Base-by-base conservation (phyloP, 2,888 invertebrate species). In the Macrophya alboannulata region DNA sequence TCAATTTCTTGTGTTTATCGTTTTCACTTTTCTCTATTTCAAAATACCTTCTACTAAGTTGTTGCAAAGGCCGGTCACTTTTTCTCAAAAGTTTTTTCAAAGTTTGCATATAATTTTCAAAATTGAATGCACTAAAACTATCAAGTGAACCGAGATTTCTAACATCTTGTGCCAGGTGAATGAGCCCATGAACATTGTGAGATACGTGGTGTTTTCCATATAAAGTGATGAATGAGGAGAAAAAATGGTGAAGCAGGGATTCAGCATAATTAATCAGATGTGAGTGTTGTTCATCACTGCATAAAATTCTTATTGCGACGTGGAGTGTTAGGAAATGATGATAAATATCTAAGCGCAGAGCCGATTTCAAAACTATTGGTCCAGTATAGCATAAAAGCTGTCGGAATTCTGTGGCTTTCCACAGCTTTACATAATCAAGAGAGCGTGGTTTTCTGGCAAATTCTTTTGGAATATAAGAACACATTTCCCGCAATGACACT, bases 161-260 rank as follows among this genome's bases (percentile, higher is more conserved):
- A 5, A 83, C 87, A 81, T 87, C 88, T 62, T 86, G 45, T 25
- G 86, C 62, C 25, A 88, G 65, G 87, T 89, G 89, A 55, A 87
- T 65, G 62, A 89, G 86, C 76, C 87, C 87, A 71, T 89, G 88
- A 2, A 88, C 85, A 85, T 89, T 89, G 51, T 87, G 86, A 25
- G 86, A 79, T 43, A 88, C 76, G 74, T 81, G 48, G 62, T 87
- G 68, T 17, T 48, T 31, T 12, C 88, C 87, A 84, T 88, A 89
- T 68, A 68, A 37, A 68, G 65, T 31, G 65, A 68, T 68, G 3
- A 68, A 68, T 68, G 65, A 68, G 0, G 12, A 0, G 65, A 68
- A 25, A 68, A 68, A 68, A 68, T 68, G 65, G 3, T 37, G 0
- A 0, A 68, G 37, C 15, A 68, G 15, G 17, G 12, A 15, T 37